A percentile compares a stretch with the other conserved stretches of the same genome.
Conservation (phyloP, 2,113 vertebrate species). For the Malurus elegans region DNA sequence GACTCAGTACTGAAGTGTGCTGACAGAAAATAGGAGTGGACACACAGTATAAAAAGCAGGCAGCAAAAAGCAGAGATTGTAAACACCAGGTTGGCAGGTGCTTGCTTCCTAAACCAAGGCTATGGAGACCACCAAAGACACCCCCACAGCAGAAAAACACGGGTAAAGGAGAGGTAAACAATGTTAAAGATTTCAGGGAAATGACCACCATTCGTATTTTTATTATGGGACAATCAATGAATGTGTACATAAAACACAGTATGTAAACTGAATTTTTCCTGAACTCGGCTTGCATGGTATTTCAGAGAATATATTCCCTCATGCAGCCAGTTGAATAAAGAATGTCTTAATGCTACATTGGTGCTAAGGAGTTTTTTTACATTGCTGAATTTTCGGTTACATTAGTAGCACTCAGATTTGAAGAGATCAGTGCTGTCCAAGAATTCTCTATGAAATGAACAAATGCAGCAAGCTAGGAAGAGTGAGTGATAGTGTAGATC, state of each 20-base stretch:
- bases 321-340: neutral
- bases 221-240: neutral
- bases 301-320: accelerated
- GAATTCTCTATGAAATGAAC: neutral
- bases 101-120: neutral
- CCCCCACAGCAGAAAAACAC: too few relatives aligned
- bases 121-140: neutral
- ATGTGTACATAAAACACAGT: neutral
- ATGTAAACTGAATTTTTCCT: neutral
- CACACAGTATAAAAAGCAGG: neutral
- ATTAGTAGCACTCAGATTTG: neutral
- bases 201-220: neutral
- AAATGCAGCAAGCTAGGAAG: neutral
- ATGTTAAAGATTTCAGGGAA: neutral
- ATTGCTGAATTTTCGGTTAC: neutral
- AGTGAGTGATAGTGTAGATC: neutral
- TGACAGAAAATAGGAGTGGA: neutral
- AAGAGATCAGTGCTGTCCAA: neutral
- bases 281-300: neutral
- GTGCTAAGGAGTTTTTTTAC: neutral
- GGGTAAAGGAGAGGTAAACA: neutral
- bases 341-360: neutral
- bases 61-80: neutral
- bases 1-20: neutral
- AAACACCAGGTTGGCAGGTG: neutral